Evolutionary conservation across 2,113 vertebrate genomes (phyloP).

Genomic region (Lampris megalopsis): DNA sequence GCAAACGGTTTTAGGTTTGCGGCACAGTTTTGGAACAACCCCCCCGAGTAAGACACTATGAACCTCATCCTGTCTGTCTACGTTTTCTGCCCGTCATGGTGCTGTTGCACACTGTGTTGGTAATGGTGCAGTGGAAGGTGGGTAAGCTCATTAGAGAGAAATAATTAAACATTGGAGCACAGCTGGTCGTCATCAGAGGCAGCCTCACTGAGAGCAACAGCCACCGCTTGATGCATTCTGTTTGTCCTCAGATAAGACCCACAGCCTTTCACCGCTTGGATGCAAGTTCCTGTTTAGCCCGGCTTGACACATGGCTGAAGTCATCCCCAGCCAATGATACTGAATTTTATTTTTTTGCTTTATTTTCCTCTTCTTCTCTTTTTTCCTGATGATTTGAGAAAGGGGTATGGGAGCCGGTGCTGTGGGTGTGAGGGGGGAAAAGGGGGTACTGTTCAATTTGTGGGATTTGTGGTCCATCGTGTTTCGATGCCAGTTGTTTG

Average conservation of each 20-base stretch:
- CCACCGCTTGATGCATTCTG: conserved; percentile 85
- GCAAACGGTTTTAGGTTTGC: conserved; percentile 7
- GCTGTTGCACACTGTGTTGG: conserved; percentile 65
- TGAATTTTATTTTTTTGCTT: conserved; percentile 39
- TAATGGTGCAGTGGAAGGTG: conserved; percentile 78
- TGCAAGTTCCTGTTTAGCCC: conserved; percentile 81
- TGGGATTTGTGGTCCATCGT: conserved; percentile 67
- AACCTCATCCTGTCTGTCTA: conserved; percentile 42
- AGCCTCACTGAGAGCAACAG: conserved; percentile 76
- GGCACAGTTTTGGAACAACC: conserved; percentile 25
- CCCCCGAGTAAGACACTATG: conserved; percentile 44
- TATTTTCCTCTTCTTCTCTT: conserved; percentile 32
- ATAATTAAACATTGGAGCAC: conserved; percentile 86
- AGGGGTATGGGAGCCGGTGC: conserved; percentile 31
- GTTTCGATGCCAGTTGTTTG: conserved; percentile 80
- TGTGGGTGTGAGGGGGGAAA: conserved; percentile 43
- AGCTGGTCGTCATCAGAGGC: conserved; percentile 82
- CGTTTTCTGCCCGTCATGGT: conserved; percentile 48
- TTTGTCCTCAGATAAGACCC: conserved; percentile 85
- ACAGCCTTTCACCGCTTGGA: conserved; percentile 83
- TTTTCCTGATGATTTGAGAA: conserved; percentile 18
- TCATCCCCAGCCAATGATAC: conserved; percentile 60
- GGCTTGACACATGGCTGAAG: conserved; percentile 76
- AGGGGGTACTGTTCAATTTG: conserved; percentile 66
- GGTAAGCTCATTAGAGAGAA: conserved; percentile 85